phyloP scores from a whole-genome alignment of 2,888 invertebrate species.

The Drosophila paucipuncta region DNA sequence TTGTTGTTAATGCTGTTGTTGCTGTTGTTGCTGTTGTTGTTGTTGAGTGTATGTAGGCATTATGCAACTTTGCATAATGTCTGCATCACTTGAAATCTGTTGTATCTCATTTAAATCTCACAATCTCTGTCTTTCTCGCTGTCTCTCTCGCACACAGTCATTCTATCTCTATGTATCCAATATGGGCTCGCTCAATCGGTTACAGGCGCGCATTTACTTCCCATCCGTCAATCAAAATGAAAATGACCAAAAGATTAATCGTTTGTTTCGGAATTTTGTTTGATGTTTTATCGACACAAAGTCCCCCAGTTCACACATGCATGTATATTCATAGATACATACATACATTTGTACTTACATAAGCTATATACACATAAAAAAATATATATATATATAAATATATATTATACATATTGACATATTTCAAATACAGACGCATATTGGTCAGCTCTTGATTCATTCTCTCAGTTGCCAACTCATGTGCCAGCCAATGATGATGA shows the following conservation, averaged over 20 bases:
- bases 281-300: constrained; percentile 81
- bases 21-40: constrained; percentile 1
- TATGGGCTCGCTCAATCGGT: constrained; percentile 42
- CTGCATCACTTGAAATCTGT: constrained; percentile 49
- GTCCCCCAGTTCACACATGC: constrained; percentile 57
- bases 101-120: constrained; percentile 42
- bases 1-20: background rate
- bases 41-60: constrained; percentile 13
- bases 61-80: constrained; percentile 47
- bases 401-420: constrained; percentile 2
- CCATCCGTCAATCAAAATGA: constrained; percentile 84
- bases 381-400: background rate
- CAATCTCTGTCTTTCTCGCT: background rate
- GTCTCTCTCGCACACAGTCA: background rate
- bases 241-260: constrained; percentile 85
- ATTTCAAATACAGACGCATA: background rate
- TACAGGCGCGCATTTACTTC: constrained; percentile 73
- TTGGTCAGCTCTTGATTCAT: constrained; percentile 52
- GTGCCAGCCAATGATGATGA: constrained; percentile 35
- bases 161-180: constrained; percentile 19
- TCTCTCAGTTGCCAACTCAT: constrained; percentile 57
- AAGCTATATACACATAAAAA: constrained; percentile 6
- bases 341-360: constrained; percentile 11
- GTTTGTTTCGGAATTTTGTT: constrained; percentile 83
- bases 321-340: constrained; percentile 11